phyloP scores from a whole-genome alignment of 1,140 invertebrate species.

The Ooceraea biroi region DNA sequence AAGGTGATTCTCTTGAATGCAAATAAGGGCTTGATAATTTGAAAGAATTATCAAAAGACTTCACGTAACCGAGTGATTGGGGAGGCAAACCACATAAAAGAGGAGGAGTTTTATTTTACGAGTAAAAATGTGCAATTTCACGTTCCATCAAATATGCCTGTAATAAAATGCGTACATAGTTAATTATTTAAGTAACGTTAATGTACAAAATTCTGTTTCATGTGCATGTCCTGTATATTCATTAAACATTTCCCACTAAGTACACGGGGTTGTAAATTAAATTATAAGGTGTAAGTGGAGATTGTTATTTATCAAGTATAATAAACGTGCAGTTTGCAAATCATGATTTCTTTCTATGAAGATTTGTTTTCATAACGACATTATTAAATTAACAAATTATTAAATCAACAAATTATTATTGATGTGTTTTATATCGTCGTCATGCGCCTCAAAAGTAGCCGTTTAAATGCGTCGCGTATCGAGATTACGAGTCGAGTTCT shows the following conservation, averaged over 20 bases:
- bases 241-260: background rate
- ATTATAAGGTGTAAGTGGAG: background rate
- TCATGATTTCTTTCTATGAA: slow-evolving; percentile 24
- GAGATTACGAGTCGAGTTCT: slow-evolving; percentile 19
- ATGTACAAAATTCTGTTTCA: background rate
- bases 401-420: too few species aligned
- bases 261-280: too few species aligned
- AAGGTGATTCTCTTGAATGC: background rate
- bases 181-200: slow-evolving; percentile 10
- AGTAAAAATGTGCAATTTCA: background rate
- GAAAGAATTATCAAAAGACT: background rate
- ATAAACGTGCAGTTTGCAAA: slow-evolving; percentile 8
- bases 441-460: background rate
- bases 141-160: slow-evolving; percentile 10
- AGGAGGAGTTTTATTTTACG: slow-evolving; percentile 13
- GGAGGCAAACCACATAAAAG: background rate
- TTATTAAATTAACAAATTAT: slow-evolving; percentile 32
- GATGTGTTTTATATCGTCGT: background rate
- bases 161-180: background rate
- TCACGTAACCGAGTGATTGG: background rate
- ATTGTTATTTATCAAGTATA: background rate
- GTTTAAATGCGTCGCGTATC: slow-evolving; percentile 12
- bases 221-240: background rate
- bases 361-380: slow-evolving; percentile 2
- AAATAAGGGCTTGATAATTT: slow-evolving; percentile 35